Percentiles rank a stretch among this genome's conserved stretches.
These are phyloP conservation scores for Chymomyza caudatula DNA, from an alignment of 2,888 invertebrate species.

Conservation along the genomic window DNA sequence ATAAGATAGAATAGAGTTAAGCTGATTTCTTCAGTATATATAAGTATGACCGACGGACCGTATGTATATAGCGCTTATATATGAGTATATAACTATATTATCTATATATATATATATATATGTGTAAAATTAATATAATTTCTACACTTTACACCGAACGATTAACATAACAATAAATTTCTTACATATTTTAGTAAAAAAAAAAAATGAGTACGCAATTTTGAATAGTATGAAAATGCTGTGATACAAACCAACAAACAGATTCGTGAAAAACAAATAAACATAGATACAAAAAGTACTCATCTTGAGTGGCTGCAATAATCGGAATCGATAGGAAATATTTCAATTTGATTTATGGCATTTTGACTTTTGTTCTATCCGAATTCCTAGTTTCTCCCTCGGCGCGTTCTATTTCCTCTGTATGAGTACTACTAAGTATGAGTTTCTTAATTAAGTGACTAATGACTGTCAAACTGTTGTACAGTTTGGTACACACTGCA, in stretches of 20 bases:
- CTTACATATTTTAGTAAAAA: constrained; percentile 45
- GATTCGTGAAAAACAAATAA: no score
- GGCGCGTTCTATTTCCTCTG: no score
- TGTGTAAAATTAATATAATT: constrained; percentile 10
- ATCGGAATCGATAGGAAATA: no score
- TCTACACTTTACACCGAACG: constrained; percentile 53
- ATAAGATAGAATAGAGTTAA: constrained; percentile 52
- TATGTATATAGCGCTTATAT: constrained; percentile 30
- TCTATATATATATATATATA: constrained; percentile 25
- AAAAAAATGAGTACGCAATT: neutral
- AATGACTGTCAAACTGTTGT: neutral
- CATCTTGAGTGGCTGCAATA: no score
- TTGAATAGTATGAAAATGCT: no score
- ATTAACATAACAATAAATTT: constrained; percentile 37
- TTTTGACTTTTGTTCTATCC: no score
- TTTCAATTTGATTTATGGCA: no score
- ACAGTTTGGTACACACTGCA: neutral
- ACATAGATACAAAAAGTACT: no score
- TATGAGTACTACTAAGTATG: no score
- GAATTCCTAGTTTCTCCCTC: no score
- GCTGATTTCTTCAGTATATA: constrained; percentile 38
- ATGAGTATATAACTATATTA: constrained; percentile 40
- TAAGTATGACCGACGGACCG: constrained; percentile 2
- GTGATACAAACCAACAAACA: no score
- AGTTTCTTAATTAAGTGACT: no score